Evolutionary conservation across 30 jellyfish, hydroid and myxozoan species (phyloP), one percentile per base, ranked within the genome.

Genomic region (Haliclystus octoradiatus): DNA sequence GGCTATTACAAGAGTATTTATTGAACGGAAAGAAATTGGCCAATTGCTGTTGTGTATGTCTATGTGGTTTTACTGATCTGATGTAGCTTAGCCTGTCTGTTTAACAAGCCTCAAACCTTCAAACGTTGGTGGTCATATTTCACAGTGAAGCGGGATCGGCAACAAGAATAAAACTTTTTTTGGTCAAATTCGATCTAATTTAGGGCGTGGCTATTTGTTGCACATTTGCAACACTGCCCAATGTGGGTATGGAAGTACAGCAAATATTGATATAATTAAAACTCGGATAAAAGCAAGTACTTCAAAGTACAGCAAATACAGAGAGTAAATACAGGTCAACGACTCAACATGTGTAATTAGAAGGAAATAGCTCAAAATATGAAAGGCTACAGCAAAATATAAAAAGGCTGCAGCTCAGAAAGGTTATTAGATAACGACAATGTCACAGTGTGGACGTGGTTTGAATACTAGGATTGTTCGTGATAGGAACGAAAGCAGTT

Each of bases 131-230:
- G n/a, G n/a, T n/a, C n/a, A n/a, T n/a, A n/a, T n/a, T n/a, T n/a
- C n/a, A n/a, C n/a, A n/a, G n/a, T n/a, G n/a, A n/a, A n/a, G n/a
- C n/a, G n/a, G n/a, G 57, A 40, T 40, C 57, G 57, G 57, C 57
- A 40, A 40, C 57, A 40, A 40, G 57, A 40, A 5, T 40, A 40
- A 5, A n/a, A n/a, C n/a, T n/a, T 5, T 40, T 40, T 40, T 40
- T 40, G 57, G 57, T 40, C 57, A 40, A 40, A 40, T 40, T 40
- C 57, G 57, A 19, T 40, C 57, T 40, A 40, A 40, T 5, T 40
- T 40, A 40, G 57, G 57, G 57, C 57, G 57, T 40, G 57, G 57
- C 57, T 40, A 40, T 40, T 40, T 40, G 57, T 40, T 40, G 57
- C 57, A 40, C 57, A 40, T 40, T 5, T 40, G 57, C 57, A 40